Evolutionary conservation across 1,140 invertebrate genomes (phyloP).

Genomic region (Arion vulgaris): DNA sequence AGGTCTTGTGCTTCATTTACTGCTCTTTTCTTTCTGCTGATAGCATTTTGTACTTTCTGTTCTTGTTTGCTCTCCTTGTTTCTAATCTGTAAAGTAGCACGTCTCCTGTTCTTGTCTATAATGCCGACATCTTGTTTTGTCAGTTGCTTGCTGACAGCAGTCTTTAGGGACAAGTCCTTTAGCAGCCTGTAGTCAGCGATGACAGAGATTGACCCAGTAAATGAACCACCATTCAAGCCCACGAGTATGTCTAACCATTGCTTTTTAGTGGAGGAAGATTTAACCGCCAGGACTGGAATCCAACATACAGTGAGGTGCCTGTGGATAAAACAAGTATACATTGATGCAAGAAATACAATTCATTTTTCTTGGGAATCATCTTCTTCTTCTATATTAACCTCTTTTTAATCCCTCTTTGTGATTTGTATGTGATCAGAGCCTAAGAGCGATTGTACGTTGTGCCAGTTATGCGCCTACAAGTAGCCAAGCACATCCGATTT

Average conservation of each 20-base stretch:
- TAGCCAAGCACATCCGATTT: too few relatives aligned
- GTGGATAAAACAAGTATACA: background rate
- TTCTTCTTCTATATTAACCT: too few relatives aligned
- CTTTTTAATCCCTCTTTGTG: too few relatives aligned
- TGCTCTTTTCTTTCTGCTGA: background rate
- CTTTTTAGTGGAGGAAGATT: background rate
- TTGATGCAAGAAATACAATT: too few relatives aligned
- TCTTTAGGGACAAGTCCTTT: background rate
- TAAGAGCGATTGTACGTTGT: too few relatives aligned
- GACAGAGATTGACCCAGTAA: background rate
- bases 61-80: background rate
- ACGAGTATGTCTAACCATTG: background rate
- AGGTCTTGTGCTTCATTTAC: constrained; percentile 31
- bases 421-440: too few relatives aligned
- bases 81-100: background rate
- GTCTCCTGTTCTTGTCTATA: background rate
- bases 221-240: background rate
- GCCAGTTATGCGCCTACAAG: too few relatives aligned
- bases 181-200: background rate
- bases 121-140: background rate
- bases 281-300: background rate
- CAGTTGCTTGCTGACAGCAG: background rate
- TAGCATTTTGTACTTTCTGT: background rate
- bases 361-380: too few relatives aligned
- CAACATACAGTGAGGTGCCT: background rate